Evolutionary conservation across 2,888 invertebrate species (phyloP).

Genomic region (Lypha dubia): DNA sequence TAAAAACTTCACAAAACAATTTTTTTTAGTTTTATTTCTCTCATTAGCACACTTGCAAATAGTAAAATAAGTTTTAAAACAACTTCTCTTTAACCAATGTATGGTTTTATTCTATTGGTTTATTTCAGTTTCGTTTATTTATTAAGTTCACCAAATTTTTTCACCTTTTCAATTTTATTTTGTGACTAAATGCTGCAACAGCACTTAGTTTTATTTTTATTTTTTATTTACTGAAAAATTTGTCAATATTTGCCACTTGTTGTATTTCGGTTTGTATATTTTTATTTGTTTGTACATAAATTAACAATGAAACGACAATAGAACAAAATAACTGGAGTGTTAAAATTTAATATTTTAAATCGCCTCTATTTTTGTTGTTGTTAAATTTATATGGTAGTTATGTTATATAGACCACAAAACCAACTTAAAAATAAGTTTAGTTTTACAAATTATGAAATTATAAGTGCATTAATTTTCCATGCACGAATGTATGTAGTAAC

Average conservation of each 20-base stretch:
- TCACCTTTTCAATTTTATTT: conserved; percentile 59
- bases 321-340: conserved; percentile 39
- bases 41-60: no score
- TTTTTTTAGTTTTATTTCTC: no score
- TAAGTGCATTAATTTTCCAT: conserved; percentile 56
- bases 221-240: conserved; percentile 19
- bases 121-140: conserved; percentile 56
- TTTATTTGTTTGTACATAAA: conserved; percentile 8
- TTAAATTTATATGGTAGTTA: neutral
- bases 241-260: conserved; percentile 18
- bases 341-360: conserved; percentile 37
- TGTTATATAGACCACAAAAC: conserved; percentile 24
- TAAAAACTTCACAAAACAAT: no score
- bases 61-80: no score
- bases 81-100: neutral
- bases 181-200: conserved; percentile 25
- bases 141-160: conserved; percentile 25
- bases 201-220: conserved; percentile 14
- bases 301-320: conserved; percentile 24
- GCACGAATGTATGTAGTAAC: neutral
- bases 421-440: conserved; percentile 56
- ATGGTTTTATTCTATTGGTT: conserved; percentile 42
- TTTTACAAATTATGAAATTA: conserved; percentile 60
- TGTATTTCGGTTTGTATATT: conserved; percentile 43
- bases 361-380: neutral